Percentiles rank a stretch among this genome's conserved stretches.
phyloP scores from a whole-genome alignment of 2,888 invertebrate genomes.

The Taphrorychus bicolor region DNA sequence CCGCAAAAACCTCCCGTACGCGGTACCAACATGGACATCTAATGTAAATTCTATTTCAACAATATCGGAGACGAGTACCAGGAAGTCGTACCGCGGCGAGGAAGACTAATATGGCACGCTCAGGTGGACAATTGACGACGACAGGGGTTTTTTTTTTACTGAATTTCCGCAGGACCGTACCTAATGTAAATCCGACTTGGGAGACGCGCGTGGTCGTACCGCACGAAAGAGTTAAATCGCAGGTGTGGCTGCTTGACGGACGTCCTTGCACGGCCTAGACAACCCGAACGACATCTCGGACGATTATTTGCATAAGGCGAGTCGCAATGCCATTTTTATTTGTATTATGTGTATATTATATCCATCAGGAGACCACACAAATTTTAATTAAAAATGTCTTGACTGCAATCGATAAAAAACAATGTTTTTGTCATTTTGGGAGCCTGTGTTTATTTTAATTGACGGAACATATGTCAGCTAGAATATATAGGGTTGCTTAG shows the following conservation, averaged over 20 bases:
- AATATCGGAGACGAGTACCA: constrained; percentile 32
- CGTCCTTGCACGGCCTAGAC: constrained; percentile 41
- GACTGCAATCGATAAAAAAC: no score
- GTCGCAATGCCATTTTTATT: no score
- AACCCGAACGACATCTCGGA: background rate
- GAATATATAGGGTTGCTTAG: no score
- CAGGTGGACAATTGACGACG: constrained; percentile 26
- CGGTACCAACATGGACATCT: constrained; percentile 17
- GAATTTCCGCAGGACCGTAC: background rate
- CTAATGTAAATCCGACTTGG: no score
- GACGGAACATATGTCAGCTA: no score
- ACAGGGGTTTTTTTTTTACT: background rate
- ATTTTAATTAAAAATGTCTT: no score
- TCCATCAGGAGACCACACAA: no score
- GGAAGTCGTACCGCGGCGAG: constrained; percentile 27
- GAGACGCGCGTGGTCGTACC: background rate
- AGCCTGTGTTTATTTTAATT: no score
- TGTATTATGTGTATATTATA: no score
- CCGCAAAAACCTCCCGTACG: constrained; percentile 20
- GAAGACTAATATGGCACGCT: constrained; percentile 33
- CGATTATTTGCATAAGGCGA: background rate
- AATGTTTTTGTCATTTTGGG: no score
- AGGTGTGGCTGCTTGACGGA: constrained; percentile 39
- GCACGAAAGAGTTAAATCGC: constrained; percentile 14
- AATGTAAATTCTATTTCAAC: constrained; percentile 36